A percentile compares a stretch with the other conserved stretches of the same genome.
These are phyloP conservation scores for Mus minutoides DNA, from an alignment of 2,797 vertebrate genomes.

Conservation along the genomic window DNA sequence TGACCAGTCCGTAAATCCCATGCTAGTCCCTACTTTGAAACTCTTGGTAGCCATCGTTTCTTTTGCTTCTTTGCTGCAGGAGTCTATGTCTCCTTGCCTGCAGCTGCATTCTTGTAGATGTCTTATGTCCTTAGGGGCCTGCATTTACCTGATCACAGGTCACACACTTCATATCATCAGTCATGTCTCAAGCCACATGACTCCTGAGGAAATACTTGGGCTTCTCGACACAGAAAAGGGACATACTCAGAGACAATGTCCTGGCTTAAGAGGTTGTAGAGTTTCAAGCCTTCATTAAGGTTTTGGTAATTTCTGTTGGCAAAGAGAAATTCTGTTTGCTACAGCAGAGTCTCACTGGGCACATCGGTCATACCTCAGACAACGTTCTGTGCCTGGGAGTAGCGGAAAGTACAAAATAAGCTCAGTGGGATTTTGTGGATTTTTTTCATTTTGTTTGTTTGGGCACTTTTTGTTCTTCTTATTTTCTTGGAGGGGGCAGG, in stretches of 20 bases:
- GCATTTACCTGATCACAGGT: slow-evolving; percentile 44
- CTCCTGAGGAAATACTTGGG: slow-evolving; percentile 16
- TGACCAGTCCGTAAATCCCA: not conserved
- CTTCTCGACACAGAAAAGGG: slow-evolving; percentile 33
- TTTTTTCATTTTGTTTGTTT: not conserved
- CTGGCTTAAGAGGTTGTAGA: not conserved
- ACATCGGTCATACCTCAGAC: no score
- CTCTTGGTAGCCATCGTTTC: not conserved
- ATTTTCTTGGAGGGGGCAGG: no score
- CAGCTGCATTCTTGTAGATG: not conserved
- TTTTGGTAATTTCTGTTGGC: not conserved
- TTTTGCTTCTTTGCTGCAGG: not conserved
- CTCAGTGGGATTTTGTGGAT: not conserved
- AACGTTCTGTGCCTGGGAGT: no score
- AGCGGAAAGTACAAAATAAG: not conserved
- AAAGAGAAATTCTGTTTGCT: not conserved
- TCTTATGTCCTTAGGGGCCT: not conserved
- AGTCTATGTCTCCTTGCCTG: not conserved
- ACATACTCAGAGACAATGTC: not conserved
- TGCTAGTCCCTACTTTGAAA: not conserved
- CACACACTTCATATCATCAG: slow-evolving; percentile 43
- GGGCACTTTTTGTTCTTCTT: not conserved
- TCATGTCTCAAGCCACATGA: not conserved
- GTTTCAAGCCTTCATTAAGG: not conserved
- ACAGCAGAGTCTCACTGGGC: not conserved